These are phyloP conservation scores for Scrobipalpa atriplicella DNA, from an alignment of 2,888 invertebrate species.

Conservation along the genomic window DNA sequence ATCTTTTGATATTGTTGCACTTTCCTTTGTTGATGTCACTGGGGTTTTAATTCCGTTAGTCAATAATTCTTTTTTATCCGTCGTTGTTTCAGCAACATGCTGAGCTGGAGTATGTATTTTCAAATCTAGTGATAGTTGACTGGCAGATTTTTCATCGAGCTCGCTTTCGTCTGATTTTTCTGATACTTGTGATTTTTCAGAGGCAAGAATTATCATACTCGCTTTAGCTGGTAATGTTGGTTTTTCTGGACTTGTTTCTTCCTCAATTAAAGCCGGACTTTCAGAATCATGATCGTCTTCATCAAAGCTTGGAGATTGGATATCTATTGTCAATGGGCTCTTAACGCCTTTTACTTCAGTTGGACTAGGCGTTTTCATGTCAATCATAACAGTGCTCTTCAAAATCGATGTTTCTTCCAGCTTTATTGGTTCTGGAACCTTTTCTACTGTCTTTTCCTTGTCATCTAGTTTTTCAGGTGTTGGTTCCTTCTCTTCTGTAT, in stretches of 20 bases:
- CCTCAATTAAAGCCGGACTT: conserved; percentile 12
- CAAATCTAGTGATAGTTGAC: background rate
- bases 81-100: background rate
- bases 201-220: background rate
- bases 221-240: background rate
- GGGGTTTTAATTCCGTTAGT: background rate
- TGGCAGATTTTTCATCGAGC: background rate
- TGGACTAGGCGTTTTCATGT: conserved; percentile 8
- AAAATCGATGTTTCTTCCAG: too few relatives aligned
- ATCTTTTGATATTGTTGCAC: conserved; percentile 41
- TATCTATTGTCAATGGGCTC: conserved; percentile 11
- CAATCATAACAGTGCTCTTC: background rate
- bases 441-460: background rate
- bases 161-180: background rate
- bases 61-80: background rate
- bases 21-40: conserved; percentile 40
- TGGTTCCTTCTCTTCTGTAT: background rate
- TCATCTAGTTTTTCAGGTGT: background rate
- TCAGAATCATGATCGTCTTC: background rate
- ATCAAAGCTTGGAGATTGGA: background rate
- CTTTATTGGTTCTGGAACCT: too few relatives aligned
- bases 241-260: background rate
- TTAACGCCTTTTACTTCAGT: background rate
- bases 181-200: background rate
- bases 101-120: background rate